Evolutionary conservation across 1,140 invertebrate genomes (phyloP).

Genomic region (Penaeus vannamei): DNA sequence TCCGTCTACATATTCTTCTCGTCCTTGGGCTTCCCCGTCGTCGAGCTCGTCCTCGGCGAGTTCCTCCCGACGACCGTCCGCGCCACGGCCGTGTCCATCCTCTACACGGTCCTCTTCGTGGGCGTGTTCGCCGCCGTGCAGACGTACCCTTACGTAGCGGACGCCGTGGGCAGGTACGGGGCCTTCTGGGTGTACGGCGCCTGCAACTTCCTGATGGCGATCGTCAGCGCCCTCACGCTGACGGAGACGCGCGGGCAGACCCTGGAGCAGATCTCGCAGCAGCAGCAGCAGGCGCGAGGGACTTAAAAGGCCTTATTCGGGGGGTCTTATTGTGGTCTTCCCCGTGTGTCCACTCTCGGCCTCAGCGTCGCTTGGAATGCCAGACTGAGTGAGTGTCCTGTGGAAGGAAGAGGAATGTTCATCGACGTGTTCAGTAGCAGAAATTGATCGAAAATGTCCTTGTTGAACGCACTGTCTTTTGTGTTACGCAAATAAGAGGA

Average conservation of each 20-base stretch:
- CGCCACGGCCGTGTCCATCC: constrained; percentile 37
- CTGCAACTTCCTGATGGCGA: constrained; percentile 41
- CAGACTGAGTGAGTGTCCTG: too few species aligned
- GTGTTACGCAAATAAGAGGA: too few species aligned
- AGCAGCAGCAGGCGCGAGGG: too few species aligned
- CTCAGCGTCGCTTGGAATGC: too few species aligned
- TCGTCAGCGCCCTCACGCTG: constrained; percentile 37
- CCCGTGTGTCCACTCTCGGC: too few species aligned
- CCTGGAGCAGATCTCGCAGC: constrained; percentile 50
- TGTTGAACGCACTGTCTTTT: too few species aligned
- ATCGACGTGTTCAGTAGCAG: too few species aligned
- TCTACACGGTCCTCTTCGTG: constrained; percentile 57
- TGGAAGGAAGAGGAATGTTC: too few species aligned
- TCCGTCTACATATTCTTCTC: constrained; percentile 57
- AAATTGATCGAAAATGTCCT: too few species aligned
- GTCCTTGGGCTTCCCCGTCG: background rate
- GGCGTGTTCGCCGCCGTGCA: constrained; percentile 44
- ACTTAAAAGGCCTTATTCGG: too few species aligned
- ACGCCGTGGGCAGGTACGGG: constrained; percentile 47
- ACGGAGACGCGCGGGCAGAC: constrained; percentile 55
- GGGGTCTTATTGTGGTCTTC: too few species aligned
- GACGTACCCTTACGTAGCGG: constrained; percentile 58
- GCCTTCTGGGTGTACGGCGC: constrained; percentile 56
- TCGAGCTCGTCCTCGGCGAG: constrained; percentile 53
- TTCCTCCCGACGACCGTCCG: constrained; percentile 57